Conservation (phyloP, 2,888 invertebrate species). For the Idaea aversata region DNA sequence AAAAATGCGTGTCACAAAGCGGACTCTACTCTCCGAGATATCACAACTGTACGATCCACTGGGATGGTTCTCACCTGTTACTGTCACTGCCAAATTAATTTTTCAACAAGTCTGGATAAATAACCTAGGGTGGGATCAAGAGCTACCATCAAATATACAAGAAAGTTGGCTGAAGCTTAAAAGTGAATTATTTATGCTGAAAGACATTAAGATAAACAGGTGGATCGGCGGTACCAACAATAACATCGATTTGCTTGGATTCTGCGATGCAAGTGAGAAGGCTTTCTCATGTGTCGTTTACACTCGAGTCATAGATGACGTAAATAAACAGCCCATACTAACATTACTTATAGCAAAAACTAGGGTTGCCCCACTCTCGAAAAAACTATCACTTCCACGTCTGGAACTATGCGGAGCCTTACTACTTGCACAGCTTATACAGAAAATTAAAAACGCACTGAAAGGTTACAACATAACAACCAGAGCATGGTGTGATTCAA, state of each 20-base stretch:
- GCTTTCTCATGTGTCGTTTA: slow-evolving; percentile 21
- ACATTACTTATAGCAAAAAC: slow-evolving; percentile 7
- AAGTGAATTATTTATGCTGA: slow-evolving; percentile 9
- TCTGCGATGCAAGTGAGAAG: slow-evolving; percentile 17
- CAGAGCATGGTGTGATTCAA: slow-evolving; percentile 22
- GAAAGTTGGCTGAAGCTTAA: slow-evolving; percentile 23
- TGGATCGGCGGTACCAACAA: slow-evolving; percentile 11
- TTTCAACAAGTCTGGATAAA: slow-evolving; percentile 31
- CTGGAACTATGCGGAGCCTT: slow-evolving; percentile 30
- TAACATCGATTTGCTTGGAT: not conserved
- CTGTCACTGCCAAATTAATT: slow-evolving; percentile 20
- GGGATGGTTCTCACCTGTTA: slow-evolving; percentile 28
- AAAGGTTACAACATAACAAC: slow-evolving; percentile 11
- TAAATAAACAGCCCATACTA: not conserved
- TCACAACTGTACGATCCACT: slow-evolving; percentile 25
- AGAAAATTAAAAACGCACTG: slow-evolving; percentile 16
- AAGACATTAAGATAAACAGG: slow-evolving; percentile 10
- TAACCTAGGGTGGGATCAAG: slow-evolving; percentile 29
- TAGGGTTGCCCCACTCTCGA: slow-evolving; percentile 29
- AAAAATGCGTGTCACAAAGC: slow-evolving; percentile 22
- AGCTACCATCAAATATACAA: slow-evolving; percentile 10
- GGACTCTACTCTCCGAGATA: slow-evolving; percentile 24
- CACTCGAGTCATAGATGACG: slow-evolving; percentile 15
- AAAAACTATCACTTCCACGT: slow-evolving; percentile 26
- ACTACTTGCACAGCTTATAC: slow-evolving; percentile 17